Conservation (phyloP, 2,888 invertebrate species). For the Arge pagana region DNA sequence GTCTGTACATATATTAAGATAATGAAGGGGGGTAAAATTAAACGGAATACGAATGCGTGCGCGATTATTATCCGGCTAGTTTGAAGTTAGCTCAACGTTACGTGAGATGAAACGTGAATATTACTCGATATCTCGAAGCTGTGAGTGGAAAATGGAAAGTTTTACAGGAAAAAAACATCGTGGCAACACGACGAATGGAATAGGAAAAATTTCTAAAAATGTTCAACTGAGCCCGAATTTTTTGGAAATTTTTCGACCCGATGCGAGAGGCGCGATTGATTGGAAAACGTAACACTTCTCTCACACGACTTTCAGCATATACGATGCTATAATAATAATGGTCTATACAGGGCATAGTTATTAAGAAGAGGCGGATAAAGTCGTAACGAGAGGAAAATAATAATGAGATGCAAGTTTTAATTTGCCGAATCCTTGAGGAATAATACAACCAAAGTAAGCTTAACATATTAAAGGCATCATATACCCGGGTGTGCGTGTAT, state of each 20-base stretch:
- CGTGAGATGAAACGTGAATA: too few relatives aligned
- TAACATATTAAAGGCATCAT: too few relatives aligned
- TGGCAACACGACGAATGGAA: too few relatives aligned
- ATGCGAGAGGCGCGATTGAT: not conserved
- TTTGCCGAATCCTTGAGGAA: too few relatives aligned
- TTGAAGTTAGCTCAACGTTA: too few relatives aligned
- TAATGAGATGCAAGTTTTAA: constrained; percentile 30
- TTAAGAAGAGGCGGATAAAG: constrained; percentile 46
- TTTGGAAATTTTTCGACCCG: constrained; percentile 31
- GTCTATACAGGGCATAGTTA: constrained; percentile 58
- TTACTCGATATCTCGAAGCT: too few relatives aligned
- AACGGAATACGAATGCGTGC: not conserved
- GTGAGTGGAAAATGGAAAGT: too few relatives aligned
- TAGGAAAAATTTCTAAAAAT: constrained; percentile 35
- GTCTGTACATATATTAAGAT: constrained; percentile 49
- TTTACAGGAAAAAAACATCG: constrained; percentile 13
- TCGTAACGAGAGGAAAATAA: too few relatives aligned
- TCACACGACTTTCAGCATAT: constrained; percentile 50
- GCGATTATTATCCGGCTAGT: too few relatives aligned
- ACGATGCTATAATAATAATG: constrained; percentile 40
- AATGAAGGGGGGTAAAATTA: constrained; percentile 2
- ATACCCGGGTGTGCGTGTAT: too few relatives aligned
- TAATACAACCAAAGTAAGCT: too few relatives aligned
- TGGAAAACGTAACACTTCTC: constrained; percentile 21
- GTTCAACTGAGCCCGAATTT: constrained; percentile 37